These are phyloP conservation scores for Gonioctena quinquepunctata DNA, from an alignment of 1,140 invertebrate genomes.

Conservation along the genomic window DNA sequence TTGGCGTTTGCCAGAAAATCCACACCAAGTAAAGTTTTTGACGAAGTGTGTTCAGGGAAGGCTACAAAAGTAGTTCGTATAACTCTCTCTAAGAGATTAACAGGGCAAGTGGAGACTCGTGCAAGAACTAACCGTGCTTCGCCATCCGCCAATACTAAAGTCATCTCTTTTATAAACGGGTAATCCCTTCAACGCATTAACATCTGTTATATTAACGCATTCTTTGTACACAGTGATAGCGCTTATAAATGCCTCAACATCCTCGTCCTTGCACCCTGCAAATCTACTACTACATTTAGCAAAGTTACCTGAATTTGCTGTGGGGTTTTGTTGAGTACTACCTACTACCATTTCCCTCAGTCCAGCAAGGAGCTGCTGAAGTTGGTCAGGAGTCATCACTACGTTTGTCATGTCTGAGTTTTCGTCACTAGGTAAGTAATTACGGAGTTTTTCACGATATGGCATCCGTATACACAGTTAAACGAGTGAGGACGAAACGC, in stretches of 20 bases:
- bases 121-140: background rate
- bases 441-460: too few species aligned
- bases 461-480: too few species aligned
- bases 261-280: background rate
- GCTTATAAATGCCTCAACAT: conserved; percentile 14
- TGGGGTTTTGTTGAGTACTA: too few species aligned
- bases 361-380: too few species aligned
- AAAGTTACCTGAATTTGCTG: background rate
- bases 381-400: too few species aligned
- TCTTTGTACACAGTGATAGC: conserved; percentile 10
- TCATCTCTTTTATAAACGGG: background rate
- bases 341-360: too few species aligned
- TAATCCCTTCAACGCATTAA: conserved; percentile 11
- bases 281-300: background rate
- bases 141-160: background rate
- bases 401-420: too few species aligned
- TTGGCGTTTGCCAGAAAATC: background rate
- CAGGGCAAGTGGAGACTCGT: background rate
- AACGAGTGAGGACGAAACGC: too few species aligned
- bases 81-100: background rate
- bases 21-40: background rate
- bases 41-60: background rate
- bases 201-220: conserved; percentile 10
- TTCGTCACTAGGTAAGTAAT: too few species aligned
- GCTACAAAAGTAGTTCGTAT: background rate